Percentiles rank a stretch among this genome's conserved stretches.
Evolutionary conservation across 2,888 invertebrate species (phyloP).

Genomic region (Dorcus parallelipipedus): DNA sequence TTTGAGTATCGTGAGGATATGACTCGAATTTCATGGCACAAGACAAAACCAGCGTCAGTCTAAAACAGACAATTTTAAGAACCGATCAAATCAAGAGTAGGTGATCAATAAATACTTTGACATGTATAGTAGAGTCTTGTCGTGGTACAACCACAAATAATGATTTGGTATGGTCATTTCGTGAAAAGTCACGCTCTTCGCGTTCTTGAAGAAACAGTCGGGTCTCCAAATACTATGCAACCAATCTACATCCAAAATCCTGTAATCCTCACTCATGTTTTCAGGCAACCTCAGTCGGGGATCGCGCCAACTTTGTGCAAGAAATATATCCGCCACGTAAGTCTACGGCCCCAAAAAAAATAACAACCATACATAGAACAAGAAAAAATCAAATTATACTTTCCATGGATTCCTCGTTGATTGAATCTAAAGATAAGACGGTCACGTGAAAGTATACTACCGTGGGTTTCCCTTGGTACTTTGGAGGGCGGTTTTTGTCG

Average conservation of each 20-base stretch:
- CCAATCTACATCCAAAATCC: slow-evolving; percentile 87
- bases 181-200: slow-evolving; percentile 88
- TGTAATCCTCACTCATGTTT: slow-evolving; percentile 89
- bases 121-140: slow-evolving; percentile 89
- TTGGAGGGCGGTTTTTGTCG: slow-evolving; percentile 87
- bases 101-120: slow-evolving; percentile 65
- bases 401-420: slow-evolving; percentile 94
- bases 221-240: slow-evolving; percentile 88
- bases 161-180: slow-evolving; percentile 95
- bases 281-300: slow-evolving; percentile 84
- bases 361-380: too few relatives aligned
- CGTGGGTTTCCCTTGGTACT: slow-evolving; percentile 80
- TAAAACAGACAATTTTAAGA: slow-evolving; percentile 45
- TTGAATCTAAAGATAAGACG: slow-evolving; percentile 87
- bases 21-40: slow-evolving; percentile 94
- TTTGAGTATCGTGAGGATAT: slow-evolving; percentile 91
- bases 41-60: slow-evolving; percentile 82
- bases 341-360: slow-evolving; percentile 57
- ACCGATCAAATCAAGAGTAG: background rate
- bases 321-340: slow-evolving; percentile 88
- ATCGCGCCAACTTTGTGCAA: slow-evolving; percentile 91
- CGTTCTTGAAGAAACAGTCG: slow-evolving; percentile 91
- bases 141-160: slow-evolving; percentile 87
- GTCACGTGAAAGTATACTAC: slow-evolving; percentile 89
- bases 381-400: slow-evolving; percentile 16